phyloP scores from a whole-genome alignment of 2,888 invertebrate species.

The Amphipyra tragopoginis region DNA sequence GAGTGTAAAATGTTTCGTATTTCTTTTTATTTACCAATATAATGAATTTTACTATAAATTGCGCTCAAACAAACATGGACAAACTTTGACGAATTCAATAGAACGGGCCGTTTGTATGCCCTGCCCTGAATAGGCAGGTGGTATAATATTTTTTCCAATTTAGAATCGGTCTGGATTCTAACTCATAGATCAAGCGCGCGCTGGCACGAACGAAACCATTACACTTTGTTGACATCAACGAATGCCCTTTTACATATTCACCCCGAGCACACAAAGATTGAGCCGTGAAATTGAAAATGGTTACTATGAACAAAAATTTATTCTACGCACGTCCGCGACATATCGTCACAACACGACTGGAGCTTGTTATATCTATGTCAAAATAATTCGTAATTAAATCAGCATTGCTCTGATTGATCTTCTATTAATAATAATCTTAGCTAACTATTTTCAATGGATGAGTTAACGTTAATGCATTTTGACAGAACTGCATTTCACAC shows the following conservation, averaged over 20 bases:
- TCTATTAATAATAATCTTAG: conserved; percentile 24
- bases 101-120: conserved; percentile 50
- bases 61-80: conserved; percentile 36
- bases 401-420: conserved; percentile 30
- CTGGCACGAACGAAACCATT: conserved; percentile 87
- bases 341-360: conserved; percentile 78
- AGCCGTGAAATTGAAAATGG: conserved; percentile 89
- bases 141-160: conserved; percentile 76
- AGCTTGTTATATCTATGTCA: conserved; percentile 51
- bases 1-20: conserved; percentile 15
- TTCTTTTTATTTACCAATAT: conserved; percentile 10
- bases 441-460: conserved; percentile 19
- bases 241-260: conserved; percentile 89
- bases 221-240: conserved; percentile 88
- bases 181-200: conserved; percentile 83
- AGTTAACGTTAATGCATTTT: conserved; percentile 37
- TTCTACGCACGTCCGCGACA: conserved; percentile 82
- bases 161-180: conserved; percentile 76
- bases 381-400: conserved; percentile 45
- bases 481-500: conserved; percentile 50
- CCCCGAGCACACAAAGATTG: conserved; percentile 89
- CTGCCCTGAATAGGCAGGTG: conserved; percentile 56
- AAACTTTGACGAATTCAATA: conserved; percentile 54
- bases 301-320: conserved; percentile 88
- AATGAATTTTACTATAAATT: conserved; percentile 20